Conservation (phyloP, 2,888 invertebrate species). For the Eubasilissa splendida region DNA sequence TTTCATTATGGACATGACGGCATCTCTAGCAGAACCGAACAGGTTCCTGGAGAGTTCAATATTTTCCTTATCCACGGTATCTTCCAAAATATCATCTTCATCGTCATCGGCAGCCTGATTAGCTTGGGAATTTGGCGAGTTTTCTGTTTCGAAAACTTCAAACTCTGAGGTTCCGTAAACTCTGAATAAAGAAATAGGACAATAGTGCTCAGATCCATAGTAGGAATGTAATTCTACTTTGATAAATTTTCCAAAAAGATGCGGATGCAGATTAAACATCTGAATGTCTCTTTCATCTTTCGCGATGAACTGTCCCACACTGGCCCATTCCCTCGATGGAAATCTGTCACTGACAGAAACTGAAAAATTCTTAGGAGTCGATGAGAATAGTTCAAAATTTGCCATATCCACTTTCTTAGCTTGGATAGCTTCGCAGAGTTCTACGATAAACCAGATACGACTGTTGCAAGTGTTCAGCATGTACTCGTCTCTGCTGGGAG, state of each 20-base stretch:
- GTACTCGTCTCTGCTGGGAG: conserved; percentile 95
- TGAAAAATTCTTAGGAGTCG: conserved; percentile 93
- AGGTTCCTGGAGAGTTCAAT: conserved; percentile 79
- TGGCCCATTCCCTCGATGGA: conserved; percentile 93
- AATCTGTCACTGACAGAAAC: conserved; percentile 91
- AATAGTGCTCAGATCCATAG: conserved; percentile 97
- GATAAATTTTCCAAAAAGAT: conserved; percentile 90
- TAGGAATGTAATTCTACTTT: conserved; percentile 94
- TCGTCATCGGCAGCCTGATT: conserved; percentile 79
- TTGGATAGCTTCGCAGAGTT: conserved; percentile 98
- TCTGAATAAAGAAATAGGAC: conserved; percentile 95
- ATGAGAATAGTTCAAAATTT: conserved; percentile 98
- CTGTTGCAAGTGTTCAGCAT: conserved; percentile 97
- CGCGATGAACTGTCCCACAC: conserved; percentile 89
- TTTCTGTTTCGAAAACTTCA: conserved; percentile 89
- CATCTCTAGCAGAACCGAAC: conserved; percentile 91
- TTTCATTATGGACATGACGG: conserved; percentile 92
- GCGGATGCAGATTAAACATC: conserved; percentile 85
- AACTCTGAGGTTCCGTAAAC: conserved; percentile 95
- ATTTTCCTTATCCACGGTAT: conserved; percentile 66
- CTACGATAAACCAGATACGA: conserved; percentile 95
- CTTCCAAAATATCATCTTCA: conserved; percentile 73
- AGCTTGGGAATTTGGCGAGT: conserved; percentile 75
- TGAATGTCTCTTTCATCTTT: conserved; percentile 91
- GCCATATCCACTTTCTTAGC: conserved; percentile 95